Percentiles rank a stretch among this genome's conserved stretches.
phyloP scores from a whole-genome alignment of 2,113 vertebrate genomes.

The Trogon surrucura region DNA sequence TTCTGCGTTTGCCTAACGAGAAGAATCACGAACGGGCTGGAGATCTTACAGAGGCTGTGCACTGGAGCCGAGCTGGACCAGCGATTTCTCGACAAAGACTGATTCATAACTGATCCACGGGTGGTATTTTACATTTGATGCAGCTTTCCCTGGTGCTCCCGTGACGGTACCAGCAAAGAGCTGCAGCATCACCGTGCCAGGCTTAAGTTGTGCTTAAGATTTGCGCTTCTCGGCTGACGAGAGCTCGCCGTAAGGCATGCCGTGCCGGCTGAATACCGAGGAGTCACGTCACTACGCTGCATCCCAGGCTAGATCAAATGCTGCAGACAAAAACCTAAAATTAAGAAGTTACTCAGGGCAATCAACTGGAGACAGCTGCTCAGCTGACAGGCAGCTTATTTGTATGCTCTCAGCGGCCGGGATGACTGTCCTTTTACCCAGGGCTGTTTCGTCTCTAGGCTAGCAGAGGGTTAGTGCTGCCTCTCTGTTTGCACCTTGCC shows the following conservation, averaged over 20 bases:
- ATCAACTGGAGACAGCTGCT: neutral
- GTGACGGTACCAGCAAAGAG: neutral
- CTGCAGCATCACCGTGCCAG: neutral
- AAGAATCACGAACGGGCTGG: neutral
- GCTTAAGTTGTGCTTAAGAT: neutral
- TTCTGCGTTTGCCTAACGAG: neutral
- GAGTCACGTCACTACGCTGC: neutral
- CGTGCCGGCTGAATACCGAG: neutral
- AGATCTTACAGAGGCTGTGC: neutral
- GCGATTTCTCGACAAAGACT: neutral
- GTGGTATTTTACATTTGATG: neutral
- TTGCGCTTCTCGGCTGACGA: neutral
- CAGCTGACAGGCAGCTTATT: neutral
- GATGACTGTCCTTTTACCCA: neutral
- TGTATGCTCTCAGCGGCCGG: neutral
- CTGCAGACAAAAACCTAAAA: conserved; percentile 7
- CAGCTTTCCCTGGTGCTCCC: neutral
- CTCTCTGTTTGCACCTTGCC: neutral
- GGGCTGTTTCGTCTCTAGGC: neutral
- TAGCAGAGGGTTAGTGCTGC: neutral
- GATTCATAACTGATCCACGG: neutral
- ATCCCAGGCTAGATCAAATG: neutral
- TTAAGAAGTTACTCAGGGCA: conserved; percentile 13
- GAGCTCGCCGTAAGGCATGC: neutral
- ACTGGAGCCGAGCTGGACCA: neutral